Evolutionary conservation across 1,140 invertebrate species (phyloP).

Genomic region (Drosophila tsacasi): DNA sequence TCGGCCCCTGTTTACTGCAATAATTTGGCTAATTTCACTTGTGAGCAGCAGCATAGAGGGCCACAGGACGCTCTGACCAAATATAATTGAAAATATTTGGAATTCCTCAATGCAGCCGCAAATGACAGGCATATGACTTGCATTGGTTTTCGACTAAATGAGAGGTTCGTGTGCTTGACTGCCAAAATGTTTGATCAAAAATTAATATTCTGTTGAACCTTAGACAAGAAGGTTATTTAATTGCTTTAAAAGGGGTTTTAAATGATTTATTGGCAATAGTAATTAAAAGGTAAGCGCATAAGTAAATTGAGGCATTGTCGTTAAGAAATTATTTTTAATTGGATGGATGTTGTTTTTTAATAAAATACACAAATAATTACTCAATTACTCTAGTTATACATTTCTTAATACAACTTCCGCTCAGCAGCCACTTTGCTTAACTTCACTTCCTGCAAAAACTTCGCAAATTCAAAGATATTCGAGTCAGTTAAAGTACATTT

Average conservation of each 20-base stretch:
- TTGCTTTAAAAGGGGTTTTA: background rate
- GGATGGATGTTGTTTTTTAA: background rate
- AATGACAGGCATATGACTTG: conserved; percentile 28
- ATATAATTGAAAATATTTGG: conserved; percentile 73
- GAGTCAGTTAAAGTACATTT: conserved; percentile 25
- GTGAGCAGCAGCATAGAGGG: conserved; percentile 7
- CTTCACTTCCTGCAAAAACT: background rate
- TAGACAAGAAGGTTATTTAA: background rate
- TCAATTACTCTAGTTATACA: background rate
- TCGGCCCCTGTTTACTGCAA: conserved; percentile 71
- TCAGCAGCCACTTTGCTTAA: background rate
- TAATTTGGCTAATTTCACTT: conserved; percentile 81
- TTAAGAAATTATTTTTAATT: too few relatives aligned
- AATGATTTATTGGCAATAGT: conserved; percentile 8
- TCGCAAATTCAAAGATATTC: conserved; percentile 7
- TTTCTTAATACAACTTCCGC: background rate
- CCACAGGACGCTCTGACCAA: conserved; percentile 12
- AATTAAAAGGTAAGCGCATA: too few relatives aligned
- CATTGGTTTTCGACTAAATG: conserved; percentile 42
- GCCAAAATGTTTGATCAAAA: conserved; percentile 4
- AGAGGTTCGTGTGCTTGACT: conserved; percentile 8
- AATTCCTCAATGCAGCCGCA: conserved; percentile 39
- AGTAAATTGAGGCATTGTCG: too few relatives aligned
- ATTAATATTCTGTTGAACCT: background rate
- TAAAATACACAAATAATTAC: background rate